Base-by-base conservation (phyloP, 2,113 vertebrate species). In the Motacilla alba region DNA sequence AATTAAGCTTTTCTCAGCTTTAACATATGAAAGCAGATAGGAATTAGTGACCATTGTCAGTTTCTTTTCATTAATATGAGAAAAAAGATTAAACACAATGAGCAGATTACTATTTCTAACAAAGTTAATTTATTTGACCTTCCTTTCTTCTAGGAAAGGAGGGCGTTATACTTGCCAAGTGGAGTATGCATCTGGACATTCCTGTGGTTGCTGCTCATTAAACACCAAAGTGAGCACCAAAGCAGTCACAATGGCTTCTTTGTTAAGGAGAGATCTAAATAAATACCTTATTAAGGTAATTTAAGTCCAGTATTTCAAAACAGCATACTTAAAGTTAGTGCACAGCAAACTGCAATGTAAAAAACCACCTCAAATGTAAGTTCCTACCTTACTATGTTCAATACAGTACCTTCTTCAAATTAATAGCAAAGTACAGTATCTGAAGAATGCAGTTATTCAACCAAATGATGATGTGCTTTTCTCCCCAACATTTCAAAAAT, bases 111-210 rank as follows among this genome's bases (percentile, higher is more conserved):
- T 96, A 84, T 77, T 87, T 92, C 73, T 91, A 56, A 83, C n/a
- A 30, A 96, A 96, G 82, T 95, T 96, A 94, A 97, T 96, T 95
- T 96, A 95, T 87, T 94, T 96, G 95, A 96, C 93, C 93, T 96
- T 90, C 81, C 89, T 94, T 82, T 95, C 87, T 81, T 76, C 53
- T 78, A 73, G 86, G 72, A 79, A 93, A 62, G 49, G 60, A 87
- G 79, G 75, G 37, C 28, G 7, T 66, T 87, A 47, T 15, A 76
- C 52, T 93, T 87, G 80, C 68, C 82, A 94, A 93, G 50, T 20
- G 33, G 33, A 74, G 64, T 72, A 60, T 18, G 27, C 11, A 56
- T 53, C 83, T 83, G 33, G 69, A 56, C 59, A 14, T 94, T 96
- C 87, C 87, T 8, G 31, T 78, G 77, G 75, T 76, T 96, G 88